Conservation (phyloP, 2,888 invertebrate species). For the Diachrysia chrysitis region DNA sequence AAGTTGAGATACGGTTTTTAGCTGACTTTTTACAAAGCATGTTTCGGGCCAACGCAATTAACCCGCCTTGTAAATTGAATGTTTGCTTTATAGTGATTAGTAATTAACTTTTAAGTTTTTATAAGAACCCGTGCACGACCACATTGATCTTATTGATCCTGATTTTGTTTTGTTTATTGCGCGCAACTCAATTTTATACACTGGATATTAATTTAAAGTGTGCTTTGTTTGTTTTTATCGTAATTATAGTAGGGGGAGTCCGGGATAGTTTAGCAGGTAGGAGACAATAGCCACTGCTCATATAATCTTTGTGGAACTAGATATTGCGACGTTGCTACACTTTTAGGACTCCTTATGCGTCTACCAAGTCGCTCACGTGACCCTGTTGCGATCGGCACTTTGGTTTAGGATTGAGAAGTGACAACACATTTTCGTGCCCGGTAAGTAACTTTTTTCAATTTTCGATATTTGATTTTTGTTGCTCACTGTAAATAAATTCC, state of each 20-base stretch:
- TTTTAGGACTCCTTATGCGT: too few species aligned
- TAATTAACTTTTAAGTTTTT: slow-evolving; percentile 86
- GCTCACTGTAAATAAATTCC: too few species aligned
- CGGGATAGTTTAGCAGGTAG: too few species aligned
- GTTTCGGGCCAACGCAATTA: slow-evolving; percentile 86
- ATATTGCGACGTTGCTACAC: too few species aligned
- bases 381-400: too few species aligned
- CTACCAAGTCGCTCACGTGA: too few species aligned
- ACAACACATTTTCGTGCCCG: too few species aligned
- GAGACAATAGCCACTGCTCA: too few species aligned
- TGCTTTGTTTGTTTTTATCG: slow-evolving; percentile 56
- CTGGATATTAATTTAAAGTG: slow-evolving; percentile 75
- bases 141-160: slow-evolving; percentile 78
- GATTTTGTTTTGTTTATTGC: slow-evolving; percentile 77
- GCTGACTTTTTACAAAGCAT: slow-evolving; percentile 86
- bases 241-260: slow-evolving; percentile 59
- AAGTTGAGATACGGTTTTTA: slow-evolving; percentile 88
- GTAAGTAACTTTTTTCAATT: too few species aligned
- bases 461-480: too few species aligned
- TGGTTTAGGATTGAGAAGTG: too few species aligned
- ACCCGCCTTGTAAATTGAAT: slow-evolving; percentile 89
- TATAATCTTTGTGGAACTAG: too few species aligned
- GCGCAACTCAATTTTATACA: slow-evolving; percentile 74
- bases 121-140: slow-evolving; percentile 75
- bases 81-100: slow-evolving; percentile 89